Base-by-base conservation (phyloP, 2,113 vertebrate species). In the Mohoua ochrocephala region DNA sequence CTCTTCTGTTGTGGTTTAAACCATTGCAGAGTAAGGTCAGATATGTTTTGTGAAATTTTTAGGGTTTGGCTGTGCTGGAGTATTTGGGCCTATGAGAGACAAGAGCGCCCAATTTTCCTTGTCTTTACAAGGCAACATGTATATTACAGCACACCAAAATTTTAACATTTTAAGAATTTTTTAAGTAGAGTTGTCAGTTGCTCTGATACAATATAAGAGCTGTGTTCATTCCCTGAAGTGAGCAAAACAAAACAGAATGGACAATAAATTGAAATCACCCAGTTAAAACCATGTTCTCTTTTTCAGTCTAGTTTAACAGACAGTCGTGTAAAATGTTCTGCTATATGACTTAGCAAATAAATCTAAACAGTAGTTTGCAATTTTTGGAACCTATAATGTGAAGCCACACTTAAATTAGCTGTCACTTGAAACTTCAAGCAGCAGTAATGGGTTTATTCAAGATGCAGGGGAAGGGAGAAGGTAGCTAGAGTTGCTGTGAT, bases 341-440 rank as follows among this genome's bases (percentile, higher is more conserved):
- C 42, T 87, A 60, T 27, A 42, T 63, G 52, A 59, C 12, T 86
- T 86, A 67, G 15, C 23, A 95, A 94, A 91, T 78, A 91, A 89
- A 91, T 75, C 64, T 84, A 75, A 95, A 92, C 23, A 78, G 57
- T n/a, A 44, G 15, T 91, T 91, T 89, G 64, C 16, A 77, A 57
- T 73, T 91, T 90, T 83, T 80, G 4, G 45, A 92, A 91, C 61
- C 19, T 53, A 13, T 81, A 78, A 89, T 37, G 41, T 94, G 93
- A 96, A 94, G n/a, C 76, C 47, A 67, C 39, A 50, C 60, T 84
- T 87, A 89, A 95, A 95, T 93, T 93, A 95, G 39, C 61, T 91
- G 76, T 95, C 89, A 93, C 60, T 95, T 79, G 64, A 92, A 91
- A 81, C 79, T 92, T 95, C 65, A 91, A 74, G 53, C 23, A 81